phyloP scores from a whole-genome alignment of 1,140 invertebrate genomes.

The Arion vulgaris region DNA sequence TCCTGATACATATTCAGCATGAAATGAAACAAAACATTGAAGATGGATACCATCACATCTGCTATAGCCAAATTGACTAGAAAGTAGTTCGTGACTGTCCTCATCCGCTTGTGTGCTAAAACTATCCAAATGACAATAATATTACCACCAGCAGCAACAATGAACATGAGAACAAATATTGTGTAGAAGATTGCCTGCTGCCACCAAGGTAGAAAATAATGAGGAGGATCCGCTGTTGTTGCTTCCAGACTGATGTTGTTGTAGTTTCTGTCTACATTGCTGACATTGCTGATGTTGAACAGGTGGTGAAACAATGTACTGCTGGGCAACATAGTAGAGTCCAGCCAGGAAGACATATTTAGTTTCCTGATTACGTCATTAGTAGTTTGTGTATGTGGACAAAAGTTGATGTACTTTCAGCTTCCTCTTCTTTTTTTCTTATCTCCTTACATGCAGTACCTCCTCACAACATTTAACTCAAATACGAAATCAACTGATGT shows the following conservation, averaged over 20 bases:
- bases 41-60: conserved; percentile 90
- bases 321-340: neutral
- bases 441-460: too few species aligned
- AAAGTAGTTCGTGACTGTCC: conserved; percentile 96
- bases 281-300: neutral
- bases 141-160: conserved; percentile 93
- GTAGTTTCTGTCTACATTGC: neutral
- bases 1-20: conserved; percentile 85
- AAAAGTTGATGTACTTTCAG: too few species aligned
- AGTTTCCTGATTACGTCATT: too few species aligned
- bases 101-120: conserved; percentile 87
- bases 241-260: neutral
- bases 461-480: too few species aligned
- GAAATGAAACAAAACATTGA: conserved; percentile 95
- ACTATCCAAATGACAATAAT: conserved; percentile 97
- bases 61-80: conserved; percentile 94
- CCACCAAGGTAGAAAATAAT: conserved; percentile 63
- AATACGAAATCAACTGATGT: too few species aligned
- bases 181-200: conserved; percentile 63
- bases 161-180: conserved; percentile 86
- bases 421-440: too few species aligned
- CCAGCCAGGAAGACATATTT: neutral
- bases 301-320: neutral
- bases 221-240: neutral
- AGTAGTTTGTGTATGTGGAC: too few species aligned